Percentiles rank a stretch among this genome's conserved stretches.
These are phyloP conservation scores for Falco berigora DNA, from an alignment of 2,797 vertebrate genomes.

Conservation along the genomic window DNA sequence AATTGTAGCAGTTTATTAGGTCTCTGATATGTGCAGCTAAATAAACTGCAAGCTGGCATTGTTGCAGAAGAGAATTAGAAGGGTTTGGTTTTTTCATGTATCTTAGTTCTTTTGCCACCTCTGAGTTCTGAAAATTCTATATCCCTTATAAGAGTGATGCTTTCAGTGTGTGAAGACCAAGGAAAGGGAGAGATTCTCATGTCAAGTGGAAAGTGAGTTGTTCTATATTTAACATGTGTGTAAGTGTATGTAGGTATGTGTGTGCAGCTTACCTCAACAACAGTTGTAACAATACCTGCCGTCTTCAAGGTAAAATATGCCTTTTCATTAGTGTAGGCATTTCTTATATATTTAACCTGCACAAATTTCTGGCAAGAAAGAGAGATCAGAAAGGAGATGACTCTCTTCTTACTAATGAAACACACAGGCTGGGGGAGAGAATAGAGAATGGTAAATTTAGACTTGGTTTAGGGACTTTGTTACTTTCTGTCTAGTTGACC, in stretches of 20 bases:
- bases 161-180: background rate
- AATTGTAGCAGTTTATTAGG: background rate
- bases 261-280: background rate
- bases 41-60: background rate
- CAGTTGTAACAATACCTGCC: too few relatives aligned
- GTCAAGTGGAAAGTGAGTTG: background rate
- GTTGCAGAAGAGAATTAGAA: background rate
- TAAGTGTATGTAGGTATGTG: rapidly evolving
- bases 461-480: background rate
- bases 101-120: background rate
- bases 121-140: background rate
- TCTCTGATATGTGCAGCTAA: background rate
- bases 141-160: background rate
- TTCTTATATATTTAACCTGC: background rate
- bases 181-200: background rate
- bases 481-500: background rate
- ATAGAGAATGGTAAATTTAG: background rate
- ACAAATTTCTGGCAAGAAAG: background rate
- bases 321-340: background rate
- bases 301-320: background rate
- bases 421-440: background rate
- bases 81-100: background rate
- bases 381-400: background rate
- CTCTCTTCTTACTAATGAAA: background rate
- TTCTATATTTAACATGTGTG: rapidly evolving